These are phyloP conservation scores for Pseudomugil gertrudae DNA, from an alignment of 2,797 vertebrate genomes.

Conservation along the genomic window DNA sequence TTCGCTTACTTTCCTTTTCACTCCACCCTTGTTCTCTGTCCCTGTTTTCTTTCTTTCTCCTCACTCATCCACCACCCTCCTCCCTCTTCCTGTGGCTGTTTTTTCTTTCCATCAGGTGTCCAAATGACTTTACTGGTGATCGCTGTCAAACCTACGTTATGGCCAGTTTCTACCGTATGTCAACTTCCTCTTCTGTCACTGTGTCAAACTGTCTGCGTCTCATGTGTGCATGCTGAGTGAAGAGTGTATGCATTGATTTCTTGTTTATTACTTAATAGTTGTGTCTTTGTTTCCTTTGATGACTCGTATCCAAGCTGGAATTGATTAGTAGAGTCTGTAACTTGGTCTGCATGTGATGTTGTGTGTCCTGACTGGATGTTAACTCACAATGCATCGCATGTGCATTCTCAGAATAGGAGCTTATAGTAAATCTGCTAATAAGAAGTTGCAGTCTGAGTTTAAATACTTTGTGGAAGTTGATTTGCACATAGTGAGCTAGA, in stretches of 20 bases:
- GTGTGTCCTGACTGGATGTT: conserved; percentile 27
- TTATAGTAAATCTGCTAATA: conserved; percentile 13
- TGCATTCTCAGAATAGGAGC: conserved; percentile 9
- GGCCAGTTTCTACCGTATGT: conserved; percentile 99
- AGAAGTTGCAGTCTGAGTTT: conserved; percentile 17
- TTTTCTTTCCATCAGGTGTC: conserved; percentile 95
- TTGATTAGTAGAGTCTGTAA: conserved; percentile 46
- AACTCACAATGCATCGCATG: conserved; percentile 55
- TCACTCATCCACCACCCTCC: conserved; percentile 85
- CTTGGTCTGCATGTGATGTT: conserved; percentile 57
- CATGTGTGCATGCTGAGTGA: conserved; percentile 73
- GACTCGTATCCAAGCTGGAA: conserved; percentile 58
- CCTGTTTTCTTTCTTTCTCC: conserved; percentile 80
- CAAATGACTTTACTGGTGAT: conserved; percentile 99
- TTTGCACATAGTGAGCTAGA: conserved; percentile 45
- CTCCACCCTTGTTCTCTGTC: conserved; percentile 51
- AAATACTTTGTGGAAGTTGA: conserved; percentile 34
- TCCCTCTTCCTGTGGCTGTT: conserved; percentile 90
- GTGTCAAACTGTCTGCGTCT: conserved; percentile 70
- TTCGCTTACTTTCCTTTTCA: conserved; percentile 47
- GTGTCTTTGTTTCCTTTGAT: conserved; percentile 43
- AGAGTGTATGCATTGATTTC: conserved; percentile 56
- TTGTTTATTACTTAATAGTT: conserved; percentile 57
- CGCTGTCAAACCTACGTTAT: conserved; percentile 99
- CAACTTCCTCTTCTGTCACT: conserved; percentile 90